Evolutionary conservation across 2,113 vertebrate genomes (phyloP).

Genomic region (Lipotes vexillifer): DNA sequence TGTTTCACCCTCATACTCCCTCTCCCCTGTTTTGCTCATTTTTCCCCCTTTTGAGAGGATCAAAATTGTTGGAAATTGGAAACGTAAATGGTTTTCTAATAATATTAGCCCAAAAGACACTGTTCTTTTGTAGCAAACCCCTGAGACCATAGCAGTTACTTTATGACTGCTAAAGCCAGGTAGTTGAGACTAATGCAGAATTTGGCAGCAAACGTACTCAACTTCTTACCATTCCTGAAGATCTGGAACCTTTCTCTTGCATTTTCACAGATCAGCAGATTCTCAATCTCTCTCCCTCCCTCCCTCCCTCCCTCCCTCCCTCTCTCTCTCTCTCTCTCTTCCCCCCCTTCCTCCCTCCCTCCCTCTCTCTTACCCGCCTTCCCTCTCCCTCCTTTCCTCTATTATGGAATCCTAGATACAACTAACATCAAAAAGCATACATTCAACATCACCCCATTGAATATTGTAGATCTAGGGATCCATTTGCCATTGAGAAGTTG

Average conservation of each 20-base stretch:
- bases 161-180: slow-evolving; percentile 52
- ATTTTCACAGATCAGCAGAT: slow-evolving; percentile 62
- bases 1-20: background rate
- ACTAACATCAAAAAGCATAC: background rate
- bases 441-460: background rate
- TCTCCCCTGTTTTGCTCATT: background rate
- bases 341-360: rapidly evolving
- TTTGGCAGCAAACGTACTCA: slow-evolving; percentile 63
- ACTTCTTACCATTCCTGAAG: slow-evolving; percentile 59
- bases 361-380: too few relatives aligned
- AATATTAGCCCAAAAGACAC: slow-evolving; percentile 66
- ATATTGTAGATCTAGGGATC: background rate
- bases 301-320: background rate
- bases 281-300: background rate
- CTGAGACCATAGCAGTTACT: slow-evolving; percentile 52
- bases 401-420: background rate
- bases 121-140: slow-evolving; percentile 60
- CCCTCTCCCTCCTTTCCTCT: background rate
- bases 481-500: background rate
- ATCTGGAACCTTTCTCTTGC: slow-evolving; percentile 28
- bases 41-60: background rate
- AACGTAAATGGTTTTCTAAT: slow-evolving; percentile 60
- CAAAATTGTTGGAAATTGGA: slow-evolving; percentile 41
- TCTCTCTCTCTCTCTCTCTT: background rate
- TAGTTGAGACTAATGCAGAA: slow-evolving; percentile 68